phyloP scores from a whole-genome alignment of 2,888 invertebrate species.

The Pseudeuparius sepicola region DNA sequence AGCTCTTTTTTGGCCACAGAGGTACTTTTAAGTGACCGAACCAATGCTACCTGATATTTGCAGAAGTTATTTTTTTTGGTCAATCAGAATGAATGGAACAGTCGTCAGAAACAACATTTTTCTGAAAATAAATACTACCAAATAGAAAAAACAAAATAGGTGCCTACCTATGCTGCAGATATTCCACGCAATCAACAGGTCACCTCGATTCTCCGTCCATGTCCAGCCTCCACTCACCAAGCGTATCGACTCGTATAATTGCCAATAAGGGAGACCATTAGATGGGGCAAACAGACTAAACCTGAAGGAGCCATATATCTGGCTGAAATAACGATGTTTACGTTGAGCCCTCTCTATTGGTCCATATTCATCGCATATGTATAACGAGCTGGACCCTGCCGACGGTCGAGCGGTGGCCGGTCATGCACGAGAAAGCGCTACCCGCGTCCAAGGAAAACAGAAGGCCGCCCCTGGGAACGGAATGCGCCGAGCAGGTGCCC shows the following conservation, averaged over 20 bases:
- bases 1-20: too few species aligned
- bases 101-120: too few species aligned
- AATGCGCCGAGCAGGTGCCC: constrained; percentile 15
- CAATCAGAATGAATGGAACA: too few species aligned
- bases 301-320: constrained; percentile 31
- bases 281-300: constrained; percentile 29
- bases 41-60: too few species aligned
- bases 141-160: too few species aligned
- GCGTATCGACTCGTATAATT: constrained; percentile 23
- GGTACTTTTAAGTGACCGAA: too few species aligned
- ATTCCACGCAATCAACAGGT: too few species aligned
- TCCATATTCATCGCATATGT: constrained; percentile 38
- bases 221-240: too few species aligned
- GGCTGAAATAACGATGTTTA: constrained; percentile 39
- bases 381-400: constrained; percentile 29
- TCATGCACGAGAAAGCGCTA: constrained; percentile 17
- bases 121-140: too few species aligned
- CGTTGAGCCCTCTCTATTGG: constrained; percentile 38
- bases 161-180: too few species aligned
- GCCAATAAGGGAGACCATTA: constrained; percentile 26
- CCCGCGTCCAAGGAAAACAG: constrained; percentile 6
- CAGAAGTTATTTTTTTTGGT: too few species aligned
- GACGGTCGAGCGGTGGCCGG: constrained; percentile 15
- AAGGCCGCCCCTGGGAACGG: constrained; percentile 12
- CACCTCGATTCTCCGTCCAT: too few species aligned